These are phyloP conservation scores for Stomorhina lunata DNA, from an alignment of 2,888 invertebrate species.

Conservation along the genomic window DNA sequence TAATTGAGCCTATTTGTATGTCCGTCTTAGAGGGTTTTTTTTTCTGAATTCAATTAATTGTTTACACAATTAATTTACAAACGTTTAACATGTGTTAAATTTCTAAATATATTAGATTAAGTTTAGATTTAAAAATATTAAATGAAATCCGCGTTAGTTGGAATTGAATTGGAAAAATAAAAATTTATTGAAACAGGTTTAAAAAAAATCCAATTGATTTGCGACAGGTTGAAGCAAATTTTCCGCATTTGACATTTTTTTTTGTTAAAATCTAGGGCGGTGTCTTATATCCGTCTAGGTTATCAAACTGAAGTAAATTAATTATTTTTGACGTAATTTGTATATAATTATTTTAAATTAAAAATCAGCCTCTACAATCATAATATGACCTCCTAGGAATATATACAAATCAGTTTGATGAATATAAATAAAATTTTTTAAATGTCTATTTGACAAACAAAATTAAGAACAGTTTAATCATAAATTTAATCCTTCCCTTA, in stretches of 20 bases:
- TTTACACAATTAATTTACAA: constrained; percentile 32
- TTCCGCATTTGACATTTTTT: constrained; percentile 8
- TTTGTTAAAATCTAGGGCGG: not conserved
- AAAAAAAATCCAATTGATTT: not conserved
- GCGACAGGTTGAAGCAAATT: not conserved
- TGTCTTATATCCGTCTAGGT: too few relatives aligned
- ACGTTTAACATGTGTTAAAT: constrained; percentile 37
- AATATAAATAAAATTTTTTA: too few relatives aligned
- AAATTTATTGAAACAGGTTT: not conserved
- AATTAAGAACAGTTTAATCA: too few relatives aligned
- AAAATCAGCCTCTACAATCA: too few relatives aligned
- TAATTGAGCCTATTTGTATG: constrained; percentile 7
- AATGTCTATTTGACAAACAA: too few relatives aligned
- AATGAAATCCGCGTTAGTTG: constrained; percentile 14
- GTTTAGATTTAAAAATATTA: not conserved
- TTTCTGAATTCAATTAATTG: constrained; percentile 18
- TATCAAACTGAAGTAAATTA: not conserved
- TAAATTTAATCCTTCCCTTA: too few relatives aligned
- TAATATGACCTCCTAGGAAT: too few relatives aligned
- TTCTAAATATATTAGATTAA: too few relatives aligned
- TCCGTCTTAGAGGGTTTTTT: not conserved
- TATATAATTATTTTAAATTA: not conserved
- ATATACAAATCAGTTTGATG: too few relatives aligned
- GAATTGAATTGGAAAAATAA: not conserved
- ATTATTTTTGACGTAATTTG: not conserved